Evolutionary conservation across 1,140 invertebrate species (phyloP).

Genomic region (Pristionchus pacificus): DNA sequence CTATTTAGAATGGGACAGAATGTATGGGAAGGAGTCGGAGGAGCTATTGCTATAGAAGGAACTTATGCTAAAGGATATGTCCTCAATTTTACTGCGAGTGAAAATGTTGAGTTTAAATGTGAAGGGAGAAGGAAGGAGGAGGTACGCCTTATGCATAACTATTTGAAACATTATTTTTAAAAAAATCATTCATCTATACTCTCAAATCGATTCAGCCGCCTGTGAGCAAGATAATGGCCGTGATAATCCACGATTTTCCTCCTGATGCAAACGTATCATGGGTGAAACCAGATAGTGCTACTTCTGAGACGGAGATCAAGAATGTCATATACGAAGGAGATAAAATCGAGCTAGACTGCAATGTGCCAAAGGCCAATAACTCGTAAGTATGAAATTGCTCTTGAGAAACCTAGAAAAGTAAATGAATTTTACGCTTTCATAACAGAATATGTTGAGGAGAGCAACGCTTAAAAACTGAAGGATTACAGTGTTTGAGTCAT

Average conservation of each 20-base stretch:
- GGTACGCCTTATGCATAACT: neutral
- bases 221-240: no score
- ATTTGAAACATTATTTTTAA: neutral
- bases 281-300: neutral
- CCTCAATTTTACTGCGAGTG: neutral
- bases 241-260: no score
- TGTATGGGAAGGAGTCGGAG: neutral
- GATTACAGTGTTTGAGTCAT: neutral
- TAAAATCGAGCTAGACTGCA: neutral
- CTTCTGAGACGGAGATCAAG: neutral
- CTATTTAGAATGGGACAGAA: no score
- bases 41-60: neutral
- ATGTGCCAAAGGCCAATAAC: neutral
- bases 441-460: no score
- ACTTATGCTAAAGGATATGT: neutral
- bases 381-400: neutral
- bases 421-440: neutral
- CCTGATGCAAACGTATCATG: no score
- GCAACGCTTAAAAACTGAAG: neutral
- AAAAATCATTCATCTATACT: neutral
- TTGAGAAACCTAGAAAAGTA: neutral
- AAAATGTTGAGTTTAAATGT: neutral
- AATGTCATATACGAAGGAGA: neutral
- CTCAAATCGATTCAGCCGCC: no score
- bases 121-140: neutral